Evolutionary conservation across 2,797 vertebrate genomes (phyloP).

Genomic region (Orientallactaga sibirica): DNA sequence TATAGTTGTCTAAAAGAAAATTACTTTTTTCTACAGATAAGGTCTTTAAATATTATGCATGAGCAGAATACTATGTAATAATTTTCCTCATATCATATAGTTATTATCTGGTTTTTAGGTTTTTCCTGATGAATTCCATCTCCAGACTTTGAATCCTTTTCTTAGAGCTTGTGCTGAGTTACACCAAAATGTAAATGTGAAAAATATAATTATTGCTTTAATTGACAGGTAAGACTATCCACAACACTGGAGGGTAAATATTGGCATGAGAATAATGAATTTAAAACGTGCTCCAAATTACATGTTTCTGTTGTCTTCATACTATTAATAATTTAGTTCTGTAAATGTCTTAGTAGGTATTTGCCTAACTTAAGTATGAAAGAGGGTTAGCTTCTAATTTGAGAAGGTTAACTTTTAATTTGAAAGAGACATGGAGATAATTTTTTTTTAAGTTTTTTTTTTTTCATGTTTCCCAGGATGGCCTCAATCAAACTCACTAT

Average conservation of each 20-base stretch:
- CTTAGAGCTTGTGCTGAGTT: slow-evolving; percentile 98
- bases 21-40: background rate
- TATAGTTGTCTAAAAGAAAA: background rate
- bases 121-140: slow-evolving; percentile 99
- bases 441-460: background rate
- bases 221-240: slow-evolving; percentile 94
- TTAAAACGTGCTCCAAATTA: slow-evolving; percentile 23
- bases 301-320: background rate
- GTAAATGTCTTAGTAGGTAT: background rate
- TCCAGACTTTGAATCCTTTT: slow-evolving; percentile 98
- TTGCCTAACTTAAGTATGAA: background rate
- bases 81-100: slow-evolving; percentile 49
- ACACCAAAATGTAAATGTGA: slow-evolving; percentile 99
- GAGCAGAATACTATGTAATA: background rate
- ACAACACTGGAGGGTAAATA: background rate
- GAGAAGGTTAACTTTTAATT: background rate
- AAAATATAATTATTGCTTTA: slow-evolving; percentile 99
- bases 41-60: background rate
- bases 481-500: background rate
- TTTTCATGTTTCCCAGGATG: background rate
- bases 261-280: slow-evolving; percentile 54
- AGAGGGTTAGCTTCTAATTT: background rate
- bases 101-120: slow-evolving; percentile 90
- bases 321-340: background rate
- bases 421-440: background rate